Base-by-base conservation (phyloP, 1,140 invertebrate genomes). In the Heterodera carotae region DNA sequence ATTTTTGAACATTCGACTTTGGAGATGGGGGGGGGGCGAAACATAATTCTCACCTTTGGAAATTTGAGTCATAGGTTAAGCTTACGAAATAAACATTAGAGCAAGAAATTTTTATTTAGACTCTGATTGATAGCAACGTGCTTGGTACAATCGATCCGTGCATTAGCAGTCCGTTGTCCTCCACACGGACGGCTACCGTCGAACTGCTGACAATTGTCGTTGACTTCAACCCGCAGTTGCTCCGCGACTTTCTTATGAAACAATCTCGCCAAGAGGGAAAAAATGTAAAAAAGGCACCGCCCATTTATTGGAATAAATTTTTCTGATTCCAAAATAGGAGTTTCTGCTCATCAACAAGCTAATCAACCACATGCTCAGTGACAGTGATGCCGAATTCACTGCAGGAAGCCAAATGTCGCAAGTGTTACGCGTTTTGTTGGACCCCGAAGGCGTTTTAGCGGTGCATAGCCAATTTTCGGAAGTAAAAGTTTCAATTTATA, bases 151-250 rank as follows among this genome's bases (percentile, higher is more conserved):
- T 99, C 85, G 96, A 99, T 90, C 94, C 84, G 25, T 80, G 82
- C 69, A 81, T 84, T 43, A 76, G 80, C 10, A 88, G 87, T 66
- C 93, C 94, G 89, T 94, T 96, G 88, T 94, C 98, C 89, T 91
- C 84, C 60, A 88, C 93, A 87, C 97, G 95, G 90, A 92, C 93
- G 85, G 94, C 95, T 75, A 94, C 95, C 83, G 95, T 98, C 87
- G 97, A 99, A 88, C 96, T 99, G 87, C 91, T 99, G 69, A 96
- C 94, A 56, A 96, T 95, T 87, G 95, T 99, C 88, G 95, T 99
- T 69, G 97, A 99, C 88, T 97, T 94, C 90, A 97, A 94, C 86
- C 95, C 97, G 75, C 95, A 95, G 83, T 94, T 98, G 84, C 94
- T 99, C 43, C 91, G 97, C 79, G 97, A 99, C 88, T 98, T 97